Percentiles rank a stretch among this genome's conserved stretches.
phyloP scores from a whole-genome alignment of 2,888 invertebrate species.

The Poecilobothrus nobilitatus region DNA sequence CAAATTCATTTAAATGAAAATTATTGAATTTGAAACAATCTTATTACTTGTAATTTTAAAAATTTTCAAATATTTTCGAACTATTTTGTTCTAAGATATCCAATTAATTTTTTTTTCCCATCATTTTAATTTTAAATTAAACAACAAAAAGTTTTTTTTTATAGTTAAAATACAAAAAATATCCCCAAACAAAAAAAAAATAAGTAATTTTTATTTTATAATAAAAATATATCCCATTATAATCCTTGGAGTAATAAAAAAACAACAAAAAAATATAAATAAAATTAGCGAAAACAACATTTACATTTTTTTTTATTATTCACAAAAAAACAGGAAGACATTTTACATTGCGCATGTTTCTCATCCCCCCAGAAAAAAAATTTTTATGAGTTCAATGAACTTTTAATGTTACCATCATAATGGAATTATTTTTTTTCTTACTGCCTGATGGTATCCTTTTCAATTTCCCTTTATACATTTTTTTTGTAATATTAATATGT shows the following conservation, averaged over 20 bases:
- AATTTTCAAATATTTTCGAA: no score
- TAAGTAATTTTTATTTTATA: neutral
- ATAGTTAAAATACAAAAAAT: no score
- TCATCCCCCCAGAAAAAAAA: neutral
- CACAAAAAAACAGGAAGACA: neutral
- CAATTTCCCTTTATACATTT: neutral
- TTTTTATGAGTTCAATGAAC: neutral
- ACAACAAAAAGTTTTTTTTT: no score
- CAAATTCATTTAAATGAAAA: no score
- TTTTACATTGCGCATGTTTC: neutral
- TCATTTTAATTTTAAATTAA: no score
- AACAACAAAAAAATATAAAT: no score
- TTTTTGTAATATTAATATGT: no score
- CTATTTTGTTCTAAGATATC: no score
- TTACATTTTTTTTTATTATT: neutral
- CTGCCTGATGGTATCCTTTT: neutral
- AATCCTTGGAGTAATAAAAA: slow-evolving; percentile 5
- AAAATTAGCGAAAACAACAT: neutral
- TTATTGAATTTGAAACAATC: no score
- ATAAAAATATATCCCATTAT: neutral
- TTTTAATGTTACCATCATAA: neutral
- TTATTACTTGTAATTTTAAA: no score
- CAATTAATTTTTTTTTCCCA: no score
- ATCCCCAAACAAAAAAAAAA: neutral
- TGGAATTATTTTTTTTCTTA: neutral